Conservation (phyloP, 64 coral and sea anemone species). For the Dendronephthya gigantea region DNA sequence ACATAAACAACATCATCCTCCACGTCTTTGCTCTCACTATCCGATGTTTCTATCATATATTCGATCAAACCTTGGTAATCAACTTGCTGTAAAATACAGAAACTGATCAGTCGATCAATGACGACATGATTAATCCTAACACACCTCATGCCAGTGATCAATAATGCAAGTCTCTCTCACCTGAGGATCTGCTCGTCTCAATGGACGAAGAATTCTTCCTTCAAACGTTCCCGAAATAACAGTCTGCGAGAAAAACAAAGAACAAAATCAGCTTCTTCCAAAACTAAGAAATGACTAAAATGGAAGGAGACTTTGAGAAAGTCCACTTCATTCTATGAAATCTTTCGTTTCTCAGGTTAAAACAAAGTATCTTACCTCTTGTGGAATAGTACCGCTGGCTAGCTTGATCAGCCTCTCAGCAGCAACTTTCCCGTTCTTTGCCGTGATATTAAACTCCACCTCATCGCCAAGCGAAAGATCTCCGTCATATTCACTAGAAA, state of each 20-base stretch:
- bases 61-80: slow-evolving; percentile 84
- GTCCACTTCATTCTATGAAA: no score
- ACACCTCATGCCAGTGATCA: no score
- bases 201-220: slow-evolving; percentile 64
- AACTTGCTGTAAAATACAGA: slow-evolving; percentile 49
- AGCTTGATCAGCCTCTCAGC: slow-evolving; percentile 72
- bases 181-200: slow-evolving; percentile 85
- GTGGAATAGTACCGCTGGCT: slow-evolving; percentile 54
- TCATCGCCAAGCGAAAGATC: slow-evolving; percentile 77
- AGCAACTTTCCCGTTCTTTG: slow-evolving; percentile 69
- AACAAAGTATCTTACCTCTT: slow-evolving; percentile 22
- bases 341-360: no score
- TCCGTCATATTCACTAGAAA: slow-evolving; percentile 68
- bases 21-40: slow-evolving; percentile 14
- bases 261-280: not conserved
- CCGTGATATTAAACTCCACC: slow-evolving; percentile 57
- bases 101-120: not conserved
- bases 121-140: not conserved
- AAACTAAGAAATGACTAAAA: no score
- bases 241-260: not conserved
- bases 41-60: slow-evolving; percentile 15
- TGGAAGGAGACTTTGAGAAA: no score
- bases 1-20: slow-evolving; percentile 22
- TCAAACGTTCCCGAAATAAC: slow-evolving; percentile 60
- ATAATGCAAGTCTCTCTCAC: no score